phyloP scores from a whole-genome alignment of 2,113 vertebrate species.

The Petrocephalus microphthalmus region DNA sequence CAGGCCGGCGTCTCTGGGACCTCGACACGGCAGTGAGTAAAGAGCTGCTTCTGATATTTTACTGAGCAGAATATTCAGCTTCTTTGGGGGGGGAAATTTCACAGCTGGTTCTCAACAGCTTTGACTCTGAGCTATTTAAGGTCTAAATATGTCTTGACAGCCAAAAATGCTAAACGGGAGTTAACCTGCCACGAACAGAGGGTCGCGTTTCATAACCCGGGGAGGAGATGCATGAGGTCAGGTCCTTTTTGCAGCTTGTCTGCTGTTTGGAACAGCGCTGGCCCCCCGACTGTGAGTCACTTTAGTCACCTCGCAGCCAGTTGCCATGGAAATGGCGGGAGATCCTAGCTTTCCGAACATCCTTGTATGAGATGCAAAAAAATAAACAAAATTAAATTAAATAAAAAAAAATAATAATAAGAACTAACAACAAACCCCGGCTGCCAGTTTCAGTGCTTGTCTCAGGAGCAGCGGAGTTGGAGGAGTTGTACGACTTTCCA shows the following conservation, averaged over 20 bases:
- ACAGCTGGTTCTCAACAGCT: not conserved
- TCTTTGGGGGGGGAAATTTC: not conserved
- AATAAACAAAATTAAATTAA: not conserved
- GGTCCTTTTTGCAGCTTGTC: not conserved
- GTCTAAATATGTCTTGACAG: not conserved
- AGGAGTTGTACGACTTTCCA: not conserved
- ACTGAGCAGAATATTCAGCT: not conserved
- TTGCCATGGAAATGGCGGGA: conserved; percentile 17
- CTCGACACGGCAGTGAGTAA: not conserved
- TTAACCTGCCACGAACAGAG: not conserved
- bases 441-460: not conserved
- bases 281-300: not conserved
- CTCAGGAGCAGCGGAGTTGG: not conserved
- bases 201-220: not conserved
- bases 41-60: not conserved
- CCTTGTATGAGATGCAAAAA: conserved; percentile 3
- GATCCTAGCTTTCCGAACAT: not conserved
- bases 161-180: not conserved
- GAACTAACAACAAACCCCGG: not conserved
- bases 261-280: not conserved
- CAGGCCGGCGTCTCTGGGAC: not conserved
- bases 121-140: not conserved
- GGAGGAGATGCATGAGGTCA: not conserved
- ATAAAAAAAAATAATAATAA: not conserved
- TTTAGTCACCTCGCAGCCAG: not conserved